Evolutionary conservation across 2,888 invertebrate genomes (phyloP).

Genomic region (Leucophenga maculata): DNA sequence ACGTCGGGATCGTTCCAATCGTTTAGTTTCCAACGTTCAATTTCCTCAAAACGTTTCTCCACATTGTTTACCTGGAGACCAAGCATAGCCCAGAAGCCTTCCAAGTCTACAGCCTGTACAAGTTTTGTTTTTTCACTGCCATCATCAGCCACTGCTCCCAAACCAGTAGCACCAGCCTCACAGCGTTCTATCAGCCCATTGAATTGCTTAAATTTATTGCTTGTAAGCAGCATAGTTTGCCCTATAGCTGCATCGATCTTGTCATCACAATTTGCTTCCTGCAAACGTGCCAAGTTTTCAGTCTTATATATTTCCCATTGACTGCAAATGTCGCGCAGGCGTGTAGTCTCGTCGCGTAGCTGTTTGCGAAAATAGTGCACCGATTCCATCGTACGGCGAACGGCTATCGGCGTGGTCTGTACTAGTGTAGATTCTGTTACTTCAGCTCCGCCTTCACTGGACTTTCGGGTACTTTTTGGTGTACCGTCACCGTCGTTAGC

Average conservation of each 20-base stretch:
- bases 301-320: slow-evolving; percentile 72
- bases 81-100: slow-evolving; percentile 80
- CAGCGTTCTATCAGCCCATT: slow-evolving; percentile 74
- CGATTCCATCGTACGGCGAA: slow-evolving; percentile 56
- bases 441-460: neutral
- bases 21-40: slow-evolving; percentile 64
- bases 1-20: slow-evolving; percentile 67
- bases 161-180: slow-evolving; percentile 56
- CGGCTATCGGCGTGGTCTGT: slow-evolving; percentile 26
- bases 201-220: slow-evolving; percentile 84
- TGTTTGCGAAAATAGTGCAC: slow-evolving; percentile 66
- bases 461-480: slow-evolving; percentile 17
- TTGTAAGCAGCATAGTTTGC: slow-evolving; percentile 81
- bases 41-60: slow-evolving; percentile 65
- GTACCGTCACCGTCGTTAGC: slow-evolving; percentile 25
- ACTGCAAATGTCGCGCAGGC: slow-evolving; percentile 72
- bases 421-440: neutral
- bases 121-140: slow-evolving; percentile 61
- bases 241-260: slow-evolving; percentile 81
- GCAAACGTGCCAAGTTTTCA: slow-evolving; percentile 62
- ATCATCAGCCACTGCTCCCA: slow-evolving; percentile 39
- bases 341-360: slow-evolving; percentile 72
- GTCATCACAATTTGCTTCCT: slow-evolving; percentile 69
- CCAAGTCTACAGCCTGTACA: slow-evolving; percentile 77
- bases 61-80: slow-evolving; percentile 72